Percentiles rank a stretch among this genome's conserved stretches.
phyloP scores from a whole-genome alignment of 2,888 invertebrate genomes.

The Mimumesa dahlbomi region DNA sequence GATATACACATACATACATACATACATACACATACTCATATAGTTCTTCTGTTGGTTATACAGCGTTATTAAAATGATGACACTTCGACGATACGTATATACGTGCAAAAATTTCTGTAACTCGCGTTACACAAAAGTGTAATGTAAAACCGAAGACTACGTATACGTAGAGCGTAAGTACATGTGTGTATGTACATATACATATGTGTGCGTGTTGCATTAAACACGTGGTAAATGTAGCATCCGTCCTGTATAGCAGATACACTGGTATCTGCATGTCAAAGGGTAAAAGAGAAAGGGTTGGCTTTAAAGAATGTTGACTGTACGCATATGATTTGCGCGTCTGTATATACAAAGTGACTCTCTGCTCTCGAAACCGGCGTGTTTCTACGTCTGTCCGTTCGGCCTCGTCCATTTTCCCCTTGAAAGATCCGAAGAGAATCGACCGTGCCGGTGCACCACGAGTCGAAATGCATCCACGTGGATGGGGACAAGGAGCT shows the following conservation, averaged over 20 bases:
- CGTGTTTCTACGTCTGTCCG: conserved; percentile 58
- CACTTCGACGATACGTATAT: too few relatives aligned
- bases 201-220: too few relatives aligned
- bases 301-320: conserved; percentile 45
- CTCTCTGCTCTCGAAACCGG: conserved; percentile 43
- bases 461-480: conserved; percentile 32
- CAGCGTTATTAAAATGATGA: too few relatives aligned
- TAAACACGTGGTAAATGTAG: conserved; percentile 2
- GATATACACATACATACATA: too few relatives aligned
- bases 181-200: too few relatives aligned
- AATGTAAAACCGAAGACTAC: too few relatives aligned
- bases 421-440: conserved; percentile 51
- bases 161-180: too few relatives aligned
- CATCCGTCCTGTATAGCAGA: conserved; percentile 4
- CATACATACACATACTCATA: too few relatives aligned
- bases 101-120: too few relatives aligned
- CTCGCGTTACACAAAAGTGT: too few relatives aligned
- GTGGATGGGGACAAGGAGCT: conserved; percentile 24
- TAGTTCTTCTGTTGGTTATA: too few relatives aligned
- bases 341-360: conserved; percentile 50
- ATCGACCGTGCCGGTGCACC: conserved; percentile 38
- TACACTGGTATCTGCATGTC: conserved; percentile 56
- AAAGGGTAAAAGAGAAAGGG: conserved; percentile 45
- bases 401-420: conserved; percentile 54
- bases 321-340: conserved; percentile 53